Evolutionary conservation across 2,797 vertebrate species (phyloP), one percentile per base, ranked within the genome.

Genomic region (Mus minutoides): DNA sequence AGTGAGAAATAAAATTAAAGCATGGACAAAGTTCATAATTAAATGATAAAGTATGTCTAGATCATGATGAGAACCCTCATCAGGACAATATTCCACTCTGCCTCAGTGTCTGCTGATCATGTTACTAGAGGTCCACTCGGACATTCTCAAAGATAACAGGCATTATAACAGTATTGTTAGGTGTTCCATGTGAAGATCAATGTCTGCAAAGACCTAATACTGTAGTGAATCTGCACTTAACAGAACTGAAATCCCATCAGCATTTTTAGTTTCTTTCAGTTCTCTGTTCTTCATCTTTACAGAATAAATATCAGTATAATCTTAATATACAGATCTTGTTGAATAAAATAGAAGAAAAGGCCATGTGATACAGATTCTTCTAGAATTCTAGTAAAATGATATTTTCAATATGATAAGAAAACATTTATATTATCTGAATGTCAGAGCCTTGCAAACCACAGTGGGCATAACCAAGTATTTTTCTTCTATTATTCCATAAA

Each of bases 311-410:
- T 60, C 58, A 60, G 22, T 60, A 60, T 24, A 60, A 60, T 60
- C 58, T 60, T 58, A 58, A 58, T 58, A 19, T 64, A 22, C 24
- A 34, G 3, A 29, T 73, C 6, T 80, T 83, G 26, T 0, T 77
- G 37, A 79, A 43, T 85, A 84, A 84, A 91, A 80, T 16, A 92
- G 21, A 71, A 92, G 21, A 71, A 94, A 92, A 91, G 22, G 54
- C 0, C 43, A 58, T 13, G 14, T 60, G 34, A 40, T 22, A 40
- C 69, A 40, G 1, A 29, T 91, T n/a, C 6, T 52, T 94, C 80
- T 62, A 40, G 26, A 69, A 91, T 95, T 91, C 49, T 31, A 46
- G 10, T 62, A 67, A 96, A 46, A 73, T 46, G 12, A 29, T 22
- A 64, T 82, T 80, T 80, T 92, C 56, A 62, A 75, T 58, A 88